A percentile compares a stretch with the other conserved stretches of the same genome.
Conservation (phyloP, 2,888 invertebrate species). For the Dasypogon diadema region DNA sequence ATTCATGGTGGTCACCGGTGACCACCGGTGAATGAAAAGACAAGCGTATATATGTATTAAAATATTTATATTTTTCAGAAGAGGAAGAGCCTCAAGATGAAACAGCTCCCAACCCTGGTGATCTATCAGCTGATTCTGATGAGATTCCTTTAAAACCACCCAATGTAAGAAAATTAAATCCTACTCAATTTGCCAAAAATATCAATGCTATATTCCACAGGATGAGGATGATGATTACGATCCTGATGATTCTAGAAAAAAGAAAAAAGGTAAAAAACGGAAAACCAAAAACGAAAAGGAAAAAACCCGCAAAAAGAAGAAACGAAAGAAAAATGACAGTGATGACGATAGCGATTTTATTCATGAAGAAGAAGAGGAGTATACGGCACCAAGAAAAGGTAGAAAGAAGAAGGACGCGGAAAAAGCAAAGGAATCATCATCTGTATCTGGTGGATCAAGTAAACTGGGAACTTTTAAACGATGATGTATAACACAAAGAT, state of each 20-base stretch:
- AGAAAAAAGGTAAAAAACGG: slow-evolving; percentile 94
- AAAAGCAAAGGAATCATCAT: slow-evolving; percentile 64
- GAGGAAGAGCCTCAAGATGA: slow-evolving; percentile 66
- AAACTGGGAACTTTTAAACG: not conserved
- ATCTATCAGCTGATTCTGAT: slow-evolving; percentile 67
- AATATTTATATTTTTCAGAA: too few relatives aligned
- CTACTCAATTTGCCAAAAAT: not conserved
- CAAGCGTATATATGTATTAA: too few relatives aligned
- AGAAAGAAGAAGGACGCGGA: slow-evolving; percentile 67
- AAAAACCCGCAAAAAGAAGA: slow-evolving; percentile 94
- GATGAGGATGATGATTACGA: slow-evolving; percentile 86
- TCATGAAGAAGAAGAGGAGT: slow-evolving; percentile 76
- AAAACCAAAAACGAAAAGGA: slow-evolving; percentile 92
- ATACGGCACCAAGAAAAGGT: slow-evolving; percentile 64
- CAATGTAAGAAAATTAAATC: slow-evolving; percentile 1
- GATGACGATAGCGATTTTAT: slow-evolving; percentile 88
- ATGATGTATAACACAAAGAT: not conserved
- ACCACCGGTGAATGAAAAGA: too few relatives aligned
- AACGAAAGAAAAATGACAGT: slow-evolving; percentile 92
- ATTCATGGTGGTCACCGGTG: too few relatives aligned
- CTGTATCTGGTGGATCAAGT: slow-evolving; percentile 52
- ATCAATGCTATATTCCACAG: slow-evolving; percentile 50
- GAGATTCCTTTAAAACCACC: slow-evolving; percentile 64
- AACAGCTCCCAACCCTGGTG: slow-evolving; percentile 63
- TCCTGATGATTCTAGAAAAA: slow-evolving; percentile 85